Evolutionary conservation across 2,888 invertebrate genomes (phyloP).

Genomic region (Sinohyriopsis cumingii): DNA sequence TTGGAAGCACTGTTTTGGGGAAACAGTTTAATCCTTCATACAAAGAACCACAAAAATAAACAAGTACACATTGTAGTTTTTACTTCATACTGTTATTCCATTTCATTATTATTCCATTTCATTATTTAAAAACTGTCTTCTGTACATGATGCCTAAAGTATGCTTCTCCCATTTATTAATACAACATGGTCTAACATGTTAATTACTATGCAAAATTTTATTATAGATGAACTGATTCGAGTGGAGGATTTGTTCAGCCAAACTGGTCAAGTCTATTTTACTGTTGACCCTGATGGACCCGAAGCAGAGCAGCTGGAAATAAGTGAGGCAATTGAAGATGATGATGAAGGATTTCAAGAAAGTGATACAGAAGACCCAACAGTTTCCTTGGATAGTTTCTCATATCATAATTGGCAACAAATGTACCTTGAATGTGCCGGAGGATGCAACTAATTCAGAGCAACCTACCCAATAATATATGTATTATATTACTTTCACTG

Average conservation of each 20-base stretch:
- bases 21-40: slow-evolving; percentile 9
- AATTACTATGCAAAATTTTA: slow-evolving; percentile 1
- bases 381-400: not conserved
- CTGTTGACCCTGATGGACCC: slow-evolving; percentile 1
- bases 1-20: slow-evolving; percentile 12
- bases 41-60: slow-evolving; percentile 23
- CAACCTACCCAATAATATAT: too few species aligned
- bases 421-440: too few species aligned
- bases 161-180: not conserved
- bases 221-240: slow-evolving; percentile 36
- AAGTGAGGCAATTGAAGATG: slow-evolving; percentile 7
- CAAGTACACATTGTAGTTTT: slow-evolving; percentile 6
- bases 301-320: slow-evolving; percentile 7
- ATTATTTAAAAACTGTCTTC: not conserved
- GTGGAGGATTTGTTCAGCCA: slow-evolving; percentile 36
- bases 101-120: not conserved
- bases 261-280: slow-evolving; percentile 14
- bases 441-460: too few species aligned
- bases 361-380: slow-evolving; percentile 1
- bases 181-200: not conserved
- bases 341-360: slow-evolving; percentile 35
- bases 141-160: not conserved
- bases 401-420: not conserved
- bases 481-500: too few species aligned
- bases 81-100: not conserved